phyloP scores from a whole-genome alignment of 2,113 vertebrate genomes.

The Sphyrna mokarran region DNA sequence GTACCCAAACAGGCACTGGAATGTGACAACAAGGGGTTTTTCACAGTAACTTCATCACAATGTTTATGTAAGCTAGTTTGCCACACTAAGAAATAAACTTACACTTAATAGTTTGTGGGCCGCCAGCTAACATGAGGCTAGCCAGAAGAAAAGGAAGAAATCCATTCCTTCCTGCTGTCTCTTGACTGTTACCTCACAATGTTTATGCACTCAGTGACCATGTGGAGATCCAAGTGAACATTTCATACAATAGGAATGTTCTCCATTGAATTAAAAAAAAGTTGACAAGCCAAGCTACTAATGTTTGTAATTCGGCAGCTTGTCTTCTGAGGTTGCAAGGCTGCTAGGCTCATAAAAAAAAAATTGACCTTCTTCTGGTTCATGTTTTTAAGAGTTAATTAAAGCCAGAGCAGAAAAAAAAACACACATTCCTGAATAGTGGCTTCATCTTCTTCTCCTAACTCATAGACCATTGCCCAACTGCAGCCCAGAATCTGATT shows the following conservation, averaged over 20 bases:
- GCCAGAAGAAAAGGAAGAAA: background rate
- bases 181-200: background rate
- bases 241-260: constrained; percentile 7
- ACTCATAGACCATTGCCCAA: background rate
- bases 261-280: background rate
- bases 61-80: no score
- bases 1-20: no score
- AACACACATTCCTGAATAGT: constrained; percentile 24
- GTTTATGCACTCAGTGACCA: background rate
- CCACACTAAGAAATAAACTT: no score
- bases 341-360: background rate
- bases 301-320: constrained; percentile 20
- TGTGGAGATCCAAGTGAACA: background rate
- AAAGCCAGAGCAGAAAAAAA: constrained; percentile 22
- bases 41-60: no score
- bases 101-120: background rate
- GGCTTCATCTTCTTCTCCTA: constrained; percentile 3
- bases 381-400: constrained; percentile 27
- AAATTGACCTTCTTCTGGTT: background rate
- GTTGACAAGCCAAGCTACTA: no score
- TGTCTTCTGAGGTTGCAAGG: background rate
- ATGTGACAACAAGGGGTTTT: no score
- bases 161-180: background rate
- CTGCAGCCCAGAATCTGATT: constrained; percentile 7
- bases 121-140: background rate